A percentile compares a stretch with the other conserved stretches of the same genome.
Evolutionary conservation across 2,888 invertebrate genomes (phyloP).

Genomic region (Trachelus iudaicus): DNA sequence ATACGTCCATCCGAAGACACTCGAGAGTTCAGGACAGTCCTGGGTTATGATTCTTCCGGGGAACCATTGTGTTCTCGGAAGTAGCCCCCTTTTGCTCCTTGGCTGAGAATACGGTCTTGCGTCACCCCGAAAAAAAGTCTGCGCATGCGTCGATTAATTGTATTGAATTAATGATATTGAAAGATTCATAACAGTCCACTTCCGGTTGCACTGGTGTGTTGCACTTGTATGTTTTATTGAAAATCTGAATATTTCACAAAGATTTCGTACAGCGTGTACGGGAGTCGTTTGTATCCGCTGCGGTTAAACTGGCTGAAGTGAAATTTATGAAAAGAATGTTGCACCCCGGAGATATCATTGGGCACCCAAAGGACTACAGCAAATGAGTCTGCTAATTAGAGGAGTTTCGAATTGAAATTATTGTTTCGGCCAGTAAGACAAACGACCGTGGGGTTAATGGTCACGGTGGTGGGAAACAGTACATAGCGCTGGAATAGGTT

Average conservation of each 20-base stretch:
- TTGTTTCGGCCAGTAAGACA: conserved; percentile 27
- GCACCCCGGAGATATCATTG: neutral
- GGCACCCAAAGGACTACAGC: neutral
- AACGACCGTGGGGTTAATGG: conserved; percentile 9
- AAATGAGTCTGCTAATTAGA: neutral
- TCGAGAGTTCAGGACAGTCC: neutral
- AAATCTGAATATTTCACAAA: neutral
- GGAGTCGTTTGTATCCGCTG: neutral
- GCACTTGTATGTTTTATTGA: neutral
- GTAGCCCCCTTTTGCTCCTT: neutral
- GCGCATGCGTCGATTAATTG: neutral
- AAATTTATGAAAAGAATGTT: neutral
- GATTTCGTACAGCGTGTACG: neutral
- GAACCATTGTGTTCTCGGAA: neutral
- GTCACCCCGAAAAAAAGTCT: neutral
- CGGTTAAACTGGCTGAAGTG: neutral
- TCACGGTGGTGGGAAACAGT: neutral
- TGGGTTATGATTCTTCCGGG: neutral
- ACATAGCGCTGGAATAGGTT: neutral
- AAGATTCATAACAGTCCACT: neutral
- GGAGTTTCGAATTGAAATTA: conserved; percentile 23
- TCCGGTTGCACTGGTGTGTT: neutral
- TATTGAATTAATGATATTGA: neutral
- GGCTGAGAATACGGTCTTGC: neutral
- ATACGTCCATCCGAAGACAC: conserved; percentile 1